Conservation (phyloP, 2,888 invertebrate species). For the Habrosyne pyritoides region DNA sequence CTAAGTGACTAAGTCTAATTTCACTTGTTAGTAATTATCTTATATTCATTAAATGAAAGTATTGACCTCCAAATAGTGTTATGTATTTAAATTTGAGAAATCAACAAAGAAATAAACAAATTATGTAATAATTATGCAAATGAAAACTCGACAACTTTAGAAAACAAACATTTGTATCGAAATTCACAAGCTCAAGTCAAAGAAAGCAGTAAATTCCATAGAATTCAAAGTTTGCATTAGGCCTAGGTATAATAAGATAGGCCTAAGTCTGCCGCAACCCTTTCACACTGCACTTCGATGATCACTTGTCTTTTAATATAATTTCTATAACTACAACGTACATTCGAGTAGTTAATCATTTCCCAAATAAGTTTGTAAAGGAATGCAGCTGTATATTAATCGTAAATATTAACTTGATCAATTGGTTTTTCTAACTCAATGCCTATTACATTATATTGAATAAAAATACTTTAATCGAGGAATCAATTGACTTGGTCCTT, state of each 20-base stretch:
- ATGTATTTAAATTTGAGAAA: neutral
- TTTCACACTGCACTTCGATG: conserved; percentile 15
- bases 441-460: too few relatives aligned
- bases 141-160: too few relatives aligned
- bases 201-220: neutral
- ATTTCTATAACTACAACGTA: neutral
- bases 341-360: too few relatives aligned
- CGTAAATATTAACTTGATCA: too few relatives aligned
- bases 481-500: neutral
- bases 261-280: conserved; percentile 10
- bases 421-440: too few relatives aligned
- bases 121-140: neutral
- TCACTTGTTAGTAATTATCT: neutral
- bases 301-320: neutral
- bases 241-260: conserved; percentile 10
- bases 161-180: neutral
- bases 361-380: too few relatives aligned
- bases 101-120: neutral
- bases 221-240: neutral
- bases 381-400: too few relatives aligned
- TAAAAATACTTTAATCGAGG: neutral
- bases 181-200: neutral
- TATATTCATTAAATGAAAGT: neutral
- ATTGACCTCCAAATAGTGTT: neutral
- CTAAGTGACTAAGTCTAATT: neutral